Conservation (phyloP, 2,888 invertebrate genomes). For the Drosophila pseudotakahashii region DNA sequence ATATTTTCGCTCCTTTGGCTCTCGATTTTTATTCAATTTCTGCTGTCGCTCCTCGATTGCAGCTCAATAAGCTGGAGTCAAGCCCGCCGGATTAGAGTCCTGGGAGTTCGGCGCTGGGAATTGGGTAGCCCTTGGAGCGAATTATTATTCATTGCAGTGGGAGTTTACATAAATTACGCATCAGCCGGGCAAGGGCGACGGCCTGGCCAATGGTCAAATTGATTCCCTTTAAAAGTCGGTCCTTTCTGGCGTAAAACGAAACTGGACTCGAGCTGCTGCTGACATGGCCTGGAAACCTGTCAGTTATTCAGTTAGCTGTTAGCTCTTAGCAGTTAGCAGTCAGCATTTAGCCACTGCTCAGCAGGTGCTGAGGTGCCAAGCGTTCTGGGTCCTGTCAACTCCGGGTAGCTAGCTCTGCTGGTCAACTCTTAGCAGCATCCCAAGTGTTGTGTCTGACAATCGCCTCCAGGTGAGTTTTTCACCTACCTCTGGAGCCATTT, state of each 20-base stretch:
- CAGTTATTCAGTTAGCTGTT: constrained; percentile 54
- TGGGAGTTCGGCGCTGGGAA: constrained; percentile 54
- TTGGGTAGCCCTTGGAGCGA: constrained; percentile 43
- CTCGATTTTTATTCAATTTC: constrained; percentile 55
- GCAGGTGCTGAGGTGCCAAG: constrained; percentile 33
- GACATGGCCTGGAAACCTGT: constrained; percentile 55
- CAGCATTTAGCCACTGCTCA: constrained; percentile 30
- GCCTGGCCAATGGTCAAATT: constrained; percentile 22
- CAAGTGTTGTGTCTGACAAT: constrained; percentile 46
- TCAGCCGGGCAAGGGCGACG: background rate
- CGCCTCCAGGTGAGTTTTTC: constrained; percentile 42
- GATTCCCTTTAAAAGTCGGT: constrained; percentile 33
- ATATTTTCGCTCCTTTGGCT: constrained; percentile 40
- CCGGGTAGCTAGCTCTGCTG: constrained; percentile 13
- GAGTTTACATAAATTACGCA: constrained; percentile 52
- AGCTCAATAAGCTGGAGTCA: constrained; percentile 67
- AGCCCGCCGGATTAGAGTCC: constrained; percentile 38
- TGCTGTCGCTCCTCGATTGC: constrained; percentile 61
- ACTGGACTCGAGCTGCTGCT: constrained; percentile 44
- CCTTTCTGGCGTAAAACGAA: constrained; percentile 24
- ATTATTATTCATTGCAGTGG: constrained; percentile 71
- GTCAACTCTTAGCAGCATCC: constrained; percentile 22
- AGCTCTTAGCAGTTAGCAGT: constrained; percentile 35
- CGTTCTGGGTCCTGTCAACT: constrained; percentile 15
- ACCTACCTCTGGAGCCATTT: constrained; percentile 24